Evolutionary conservation across 2,113 vertebrate genomes (phyloP), one percentile per base, ranked within the genome.

Genomic region (Entelurus aequoreus): DNA sequence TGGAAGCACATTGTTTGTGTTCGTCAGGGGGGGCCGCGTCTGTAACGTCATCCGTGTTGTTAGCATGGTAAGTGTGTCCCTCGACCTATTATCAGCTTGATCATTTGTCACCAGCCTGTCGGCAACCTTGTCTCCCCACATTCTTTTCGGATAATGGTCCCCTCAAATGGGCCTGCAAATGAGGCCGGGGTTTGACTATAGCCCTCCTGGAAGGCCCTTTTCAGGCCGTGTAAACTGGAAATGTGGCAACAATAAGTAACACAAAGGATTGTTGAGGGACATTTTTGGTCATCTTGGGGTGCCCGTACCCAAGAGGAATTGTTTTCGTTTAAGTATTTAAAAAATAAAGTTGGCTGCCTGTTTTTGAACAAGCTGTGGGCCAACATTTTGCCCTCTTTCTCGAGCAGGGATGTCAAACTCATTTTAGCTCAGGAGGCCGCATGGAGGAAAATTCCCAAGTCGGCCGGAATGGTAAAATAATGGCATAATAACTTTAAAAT

Each of bases 21-120:
- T 84, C 77, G 56, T 83, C 82, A 28, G 28, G 28, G 63, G 87
- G 80, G 75, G 82, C 82, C 59, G 77, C 71, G 78, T 79, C 80
- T 68, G 51, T 80, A 68, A 73, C 69, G 78, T 21, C 55, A 57
- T 67, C 63, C 70, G 76, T 85, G 86, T 90, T 88, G 86, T 88
- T 84, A 83, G 86, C 86, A 81, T 87, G 86, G 88, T 76, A 83
- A 87, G 84, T 74, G 81, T 88, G 86, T 87, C 81, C 80, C 72
- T 51, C 74, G 75, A 65, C 82, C 87, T 74, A 87, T 87, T 90
- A 87, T 89, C 65, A 19, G 80, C 78, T 76, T 57, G 79, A 87
- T 89, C 89, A 88, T 92, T 90, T 88, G 90, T 92, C 90, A 92
- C 76, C 40, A 65, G 72, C 78, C 82, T 87, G 90, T 90, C 89